Conservation (phyloP, 2,797 vertebrate genomes). For the Eulemur mongoz region DNA sequence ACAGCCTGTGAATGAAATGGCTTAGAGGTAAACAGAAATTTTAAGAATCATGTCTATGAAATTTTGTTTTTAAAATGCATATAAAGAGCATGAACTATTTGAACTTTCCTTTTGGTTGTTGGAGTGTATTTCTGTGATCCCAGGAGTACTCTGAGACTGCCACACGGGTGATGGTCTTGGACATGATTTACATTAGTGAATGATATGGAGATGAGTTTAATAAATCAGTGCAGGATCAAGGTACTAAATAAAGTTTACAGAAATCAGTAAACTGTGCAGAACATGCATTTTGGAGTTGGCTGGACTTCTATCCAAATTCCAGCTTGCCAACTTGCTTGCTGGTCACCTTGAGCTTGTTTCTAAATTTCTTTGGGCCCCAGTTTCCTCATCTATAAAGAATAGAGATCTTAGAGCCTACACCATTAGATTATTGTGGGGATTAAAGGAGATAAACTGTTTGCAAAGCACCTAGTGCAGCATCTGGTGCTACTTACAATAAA, state of each 20-base stretch:
- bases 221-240: neutral
- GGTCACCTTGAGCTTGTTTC: neutral
- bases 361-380: neutral
- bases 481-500: neutral
- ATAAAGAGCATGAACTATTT: neutral
- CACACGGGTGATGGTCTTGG: neutral
- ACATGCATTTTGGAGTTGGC: neutral
- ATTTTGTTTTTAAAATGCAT: too few relatives aligned
- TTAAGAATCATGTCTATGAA: neutral
- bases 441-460: neutral
- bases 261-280: neutral
- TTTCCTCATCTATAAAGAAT: neutral
- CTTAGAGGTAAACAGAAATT: neutral
- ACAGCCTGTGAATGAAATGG: neutral
- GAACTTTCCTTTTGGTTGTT: neutral
- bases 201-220: neutral
- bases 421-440: neutral
- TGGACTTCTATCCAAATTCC: neutral
- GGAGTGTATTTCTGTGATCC: neutral
- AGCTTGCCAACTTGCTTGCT: neutral
- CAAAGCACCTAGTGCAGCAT: neutral
- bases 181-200: neutral
- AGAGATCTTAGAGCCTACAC: neutral
- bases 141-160: neutral
- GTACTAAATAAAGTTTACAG: neutral